These are phyloP conservation scores for Drosophila setosimentum DNA, from an alignment of 2,888 invertebrate genomes.

Conservation along the genomic window DNA sequence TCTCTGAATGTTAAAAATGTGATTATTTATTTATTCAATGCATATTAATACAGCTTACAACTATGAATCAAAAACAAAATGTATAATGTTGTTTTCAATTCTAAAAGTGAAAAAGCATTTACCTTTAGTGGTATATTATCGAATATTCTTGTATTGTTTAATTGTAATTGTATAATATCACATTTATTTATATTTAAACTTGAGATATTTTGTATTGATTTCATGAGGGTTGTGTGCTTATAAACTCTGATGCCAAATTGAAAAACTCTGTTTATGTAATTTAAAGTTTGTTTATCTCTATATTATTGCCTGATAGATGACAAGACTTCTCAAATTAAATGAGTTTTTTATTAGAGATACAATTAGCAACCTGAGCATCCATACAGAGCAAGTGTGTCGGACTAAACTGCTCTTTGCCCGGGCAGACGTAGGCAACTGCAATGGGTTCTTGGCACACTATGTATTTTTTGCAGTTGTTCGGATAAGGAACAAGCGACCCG, in stretches of 20 bases:
- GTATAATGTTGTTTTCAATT: not conserved
- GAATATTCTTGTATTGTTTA: not conserved
- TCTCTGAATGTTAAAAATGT: not conserved
- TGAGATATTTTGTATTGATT: not conserved
- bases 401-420: conserved; percentile 85
- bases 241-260: not conserved
- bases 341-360: conserved; percentile 14
- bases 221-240: not conserved
- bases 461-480: conserved; percentile 66
- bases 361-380: conserved; percentile 65
- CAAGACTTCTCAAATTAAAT: not conserved
- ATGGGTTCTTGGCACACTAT: conserved; percentile 72
- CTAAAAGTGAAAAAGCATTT: not conserved
- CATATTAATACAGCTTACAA: not conserved
- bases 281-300: not conserved
- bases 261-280: not conserved
- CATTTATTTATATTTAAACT: not conserved
- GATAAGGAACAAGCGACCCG: conserved; percentile 38
- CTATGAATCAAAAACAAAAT: not conserved
- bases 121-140: not conserved
- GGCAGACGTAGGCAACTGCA: conserved; percentile 86
- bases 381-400: conserved; percentile 56
- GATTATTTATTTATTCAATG: not conserved
- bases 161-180: not conserved
- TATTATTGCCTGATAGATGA: not conserved